phyloP scores from a whole-genome alignment of 2,113 vertebrate genomes.

The Sinocyclocheilus anshuiensis region DNA sequence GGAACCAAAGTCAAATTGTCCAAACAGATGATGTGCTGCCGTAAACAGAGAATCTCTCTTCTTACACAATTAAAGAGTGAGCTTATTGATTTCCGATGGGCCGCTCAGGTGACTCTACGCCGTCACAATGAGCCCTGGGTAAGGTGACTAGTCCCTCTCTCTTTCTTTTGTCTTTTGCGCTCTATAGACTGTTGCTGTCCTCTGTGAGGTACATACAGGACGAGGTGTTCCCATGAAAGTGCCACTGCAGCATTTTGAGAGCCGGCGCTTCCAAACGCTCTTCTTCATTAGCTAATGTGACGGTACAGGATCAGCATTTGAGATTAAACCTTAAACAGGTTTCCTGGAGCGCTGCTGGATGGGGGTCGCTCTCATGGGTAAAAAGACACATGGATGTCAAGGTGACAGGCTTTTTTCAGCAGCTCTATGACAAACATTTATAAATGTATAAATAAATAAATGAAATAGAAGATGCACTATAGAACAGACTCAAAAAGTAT shows the following conservation, averaged over 20 bases:
- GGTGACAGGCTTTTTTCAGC: not conserved
- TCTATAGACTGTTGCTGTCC: conserved; percentile 71
- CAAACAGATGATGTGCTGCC: conserved; percentile 73
- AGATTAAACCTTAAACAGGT: conserved; percentile 47
- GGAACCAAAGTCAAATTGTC: conserved; percentile 74
- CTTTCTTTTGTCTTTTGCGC: conserved; percentile 38
- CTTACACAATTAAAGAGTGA: conserved; percentile 79
- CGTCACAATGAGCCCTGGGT: conserved; percentile 83
- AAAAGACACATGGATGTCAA: conserved; percentile 12
- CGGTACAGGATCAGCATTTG: conserved; percentile 25
- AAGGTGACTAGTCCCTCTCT: conserved; percentile 86
- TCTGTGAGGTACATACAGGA: conserved; percentile 67
- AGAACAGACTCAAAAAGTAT: not conserved
- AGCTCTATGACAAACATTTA: not conserved
- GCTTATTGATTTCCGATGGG: conserved; percentile 91
- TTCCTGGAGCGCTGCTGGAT: not conserved
- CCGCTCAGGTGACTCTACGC: conserved; percentile 83
- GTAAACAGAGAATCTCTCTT: conserved; percentile 72
- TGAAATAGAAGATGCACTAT: not conserved
- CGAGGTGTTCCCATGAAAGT: conserved; percentile 55
- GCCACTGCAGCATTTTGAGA: conserved; percentile 39
- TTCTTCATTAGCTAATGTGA: conserved; percentile 67
- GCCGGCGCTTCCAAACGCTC: not conserved
- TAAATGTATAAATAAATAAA: too few species aligned
- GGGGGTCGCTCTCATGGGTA: not conserved